Percentiles rank a stretch among this genome's conserved stretches.
phyloP scores from a whole-genome alignment of 2,113 vertebrate genomes.

The Eptesicus fuscus region DNA sequence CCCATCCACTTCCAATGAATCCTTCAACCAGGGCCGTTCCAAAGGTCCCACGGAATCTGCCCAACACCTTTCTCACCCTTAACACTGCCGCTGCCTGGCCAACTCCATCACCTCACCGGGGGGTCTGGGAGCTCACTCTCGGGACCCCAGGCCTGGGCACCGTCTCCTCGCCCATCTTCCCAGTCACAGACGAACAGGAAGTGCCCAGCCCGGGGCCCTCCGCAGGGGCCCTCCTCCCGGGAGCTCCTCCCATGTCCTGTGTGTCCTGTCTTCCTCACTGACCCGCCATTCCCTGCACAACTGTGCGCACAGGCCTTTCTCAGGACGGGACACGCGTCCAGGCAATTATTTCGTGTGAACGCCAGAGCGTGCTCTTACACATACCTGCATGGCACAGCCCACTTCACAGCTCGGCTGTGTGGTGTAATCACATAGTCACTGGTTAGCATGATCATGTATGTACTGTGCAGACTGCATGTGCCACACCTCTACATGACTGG shows the following conservation, averaged over 20 bases:
- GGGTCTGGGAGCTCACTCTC: background rate
- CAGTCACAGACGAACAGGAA: background rate
- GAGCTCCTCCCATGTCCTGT: background rate
- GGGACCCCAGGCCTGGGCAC: background rate
- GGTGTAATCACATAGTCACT: background rate
- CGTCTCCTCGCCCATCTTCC: background rate
- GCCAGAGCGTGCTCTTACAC: background rate
- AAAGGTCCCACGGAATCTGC: constrained; percentile 17
- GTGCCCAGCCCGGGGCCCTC: no score
- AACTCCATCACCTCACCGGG: background rate
- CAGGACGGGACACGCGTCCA: no score
- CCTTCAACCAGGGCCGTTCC: constrained; percentile 37
- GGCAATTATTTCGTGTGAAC: fast-evolving
- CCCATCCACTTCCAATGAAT: constrained; percentile 42
- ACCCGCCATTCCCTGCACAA: background rate
- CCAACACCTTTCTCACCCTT: background rate
- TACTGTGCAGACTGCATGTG: fast-evolving
- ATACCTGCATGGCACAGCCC: background rate
- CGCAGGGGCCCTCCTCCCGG: no score
- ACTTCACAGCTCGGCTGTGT: background rate
- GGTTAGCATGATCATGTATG: fast-evolving
- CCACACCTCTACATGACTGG: background rate
- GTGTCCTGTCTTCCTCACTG: background rate
- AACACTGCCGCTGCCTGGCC: background rate
- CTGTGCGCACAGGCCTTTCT: background rate